Conservation (phyloP, 2,113 vertebrate genomes). For the Albula goreensis region DNA sequence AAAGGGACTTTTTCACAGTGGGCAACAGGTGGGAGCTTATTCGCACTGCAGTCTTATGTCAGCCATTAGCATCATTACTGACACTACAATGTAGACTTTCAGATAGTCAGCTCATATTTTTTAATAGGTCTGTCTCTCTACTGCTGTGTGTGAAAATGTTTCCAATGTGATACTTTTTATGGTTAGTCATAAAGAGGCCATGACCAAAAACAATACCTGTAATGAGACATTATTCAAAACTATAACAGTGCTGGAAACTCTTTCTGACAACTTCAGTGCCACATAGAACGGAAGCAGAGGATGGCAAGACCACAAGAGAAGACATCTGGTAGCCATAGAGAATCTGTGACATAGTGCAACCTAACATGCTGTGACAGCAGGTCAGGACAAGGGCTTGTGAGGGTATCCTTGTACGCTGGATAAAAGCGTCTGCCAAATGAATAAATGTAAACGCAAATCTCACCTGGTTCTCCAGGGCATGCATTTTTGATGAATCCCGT, state of each 20-base stretch:
- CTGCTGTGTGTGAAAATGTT: background rate
- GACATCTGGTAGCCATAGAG: too few species aligned
- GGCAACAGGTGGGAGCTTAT: background rate
- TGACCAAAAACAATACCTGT: background rate
- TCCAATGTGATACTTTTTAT: background rate
- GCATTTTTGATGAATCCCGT: slow-evolving; percentile 59
- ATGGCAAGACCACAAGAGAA: too few species aligned
- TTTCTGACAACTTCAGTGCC: too few species aligned
- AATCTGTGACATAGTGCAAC: too few species aligned
- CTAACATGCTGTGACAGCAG: background rate
- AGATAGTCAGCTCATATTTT: too few species aligned
- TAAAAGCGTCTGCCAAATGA: too few species aligned
- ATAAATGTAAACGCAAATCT: background rate
- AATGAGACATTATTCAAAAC: background rate
- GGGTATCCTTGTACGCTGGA: background rate
- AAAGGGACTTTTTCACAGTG: background rate
- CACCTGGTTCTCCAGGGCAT: slow-evolving; percentile 60
- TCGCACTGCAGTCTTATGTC: too few species aligned
- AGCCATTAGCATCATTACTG: too few species aligned
- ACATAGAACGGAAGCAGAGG: too few species aligned
- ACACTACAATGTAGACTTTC: too few species aligned
- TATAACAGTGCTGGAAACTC: too few species aligned
- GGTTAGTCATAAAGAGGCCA: background rate
- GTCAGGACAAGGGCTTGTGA: background rate
- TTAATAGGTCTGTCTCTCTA: too few species aligned